Percentiles rank a stretch among this genome's conserved stretches.
Conservation (phyloP, 2,113 vertebrate species). For the Anhinga rufa region DNA sequence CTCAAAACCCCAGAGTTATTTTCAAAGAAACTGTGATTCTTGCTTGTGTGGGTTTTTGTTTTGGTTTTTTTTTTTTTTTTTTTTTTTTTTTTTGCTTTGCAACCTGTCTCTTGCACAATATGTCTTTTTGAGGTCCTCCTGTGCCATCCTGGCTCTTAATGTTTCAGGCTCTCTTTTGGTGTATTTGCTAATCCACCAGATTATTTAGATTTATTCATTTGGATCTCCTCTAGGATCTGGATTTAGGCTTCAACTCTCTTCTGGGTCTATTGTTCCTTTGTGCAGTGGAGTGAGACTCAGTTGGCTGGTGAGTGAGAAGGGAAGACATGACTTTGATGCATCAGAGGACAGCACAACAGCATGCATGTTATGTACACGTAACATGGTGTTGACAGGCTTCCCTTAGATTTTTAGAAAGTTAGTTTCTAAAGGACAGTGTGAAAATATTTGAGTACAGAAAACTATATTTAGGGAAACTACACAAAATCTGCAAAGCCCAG, state of each 20-base stretch:
- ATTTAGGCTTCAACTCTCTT: not conserved
- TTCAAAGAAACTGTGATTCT: not conserved
- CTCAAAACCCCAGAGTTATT: not conserved
- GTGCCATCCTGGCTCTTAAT: not conserved
- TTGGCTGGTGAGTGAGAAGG: not conserved
- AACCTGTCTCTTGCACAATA: not conserved
- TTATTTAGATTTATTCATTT: not conserved
- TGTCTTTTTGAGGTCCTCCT: not conserved
- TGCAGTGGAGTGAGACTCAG: not conserved
- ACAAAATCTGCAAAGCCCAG: not conserved
- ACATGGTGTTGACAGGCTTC: not conserved
- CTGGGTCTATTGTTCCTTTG: not conserved
- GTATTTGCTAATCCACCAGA: not conserved
- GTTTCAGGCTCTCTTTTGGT: not conserved
- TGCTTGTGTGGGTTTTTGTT: no score
- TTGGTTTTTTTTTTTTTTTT: not conserved
- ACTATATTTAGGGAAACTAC: not conserved
- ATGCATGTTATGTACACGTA: accelerated
- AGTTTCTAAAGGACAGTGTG: not conserved
- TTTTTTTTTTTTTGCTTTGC: not conserved
- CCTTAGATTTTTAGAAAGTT: not conserved
- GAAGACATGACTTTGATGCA: not conserved
- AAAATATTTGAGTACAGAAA: not conserved
- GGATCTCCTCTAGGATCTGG: not conserved
- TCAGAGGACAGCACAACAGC: accelerated